Base-by-base conservation (phyloP, 2,113 vertebrate genomes). In the Saguinus imperator region DNA sequence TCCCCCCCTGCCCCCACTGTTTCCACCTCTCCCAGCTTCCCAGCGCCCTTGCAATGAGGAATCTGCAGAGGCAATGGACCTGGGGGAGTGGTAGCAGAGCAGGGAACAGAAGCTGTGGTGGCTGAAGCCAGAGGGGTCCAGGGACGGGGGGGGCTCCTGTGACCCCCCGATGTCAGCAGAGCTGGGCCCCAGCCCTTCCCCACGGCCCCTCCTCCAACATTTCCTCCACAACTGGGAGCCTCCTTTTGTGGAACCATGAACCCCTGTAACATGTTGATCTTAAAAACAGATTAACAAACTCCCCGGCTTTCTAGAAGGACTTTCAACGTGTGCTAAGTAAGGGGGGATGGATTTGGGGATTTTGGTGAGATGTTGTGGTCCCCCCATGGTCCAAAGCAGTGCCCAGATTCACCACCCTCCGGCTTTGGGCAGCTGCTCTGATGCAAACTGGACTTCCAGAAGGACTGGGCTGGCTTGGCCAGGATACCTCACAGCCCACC, bases 91-190 rank as follows among this genome's bases (percentile, higher is more conserved):
- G 3, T 10, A 40, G 27, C 32, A 7, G 17, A 52, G 5, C 23
- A 5, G 83, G 40, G 45, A 0, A 37, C 17, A 0, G 2, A 37
- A 17, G 27, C 55, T 55, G 13, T 17, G 23, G 58, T 13, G 4
- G 27, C 45, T 2, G 1, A 0, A 1, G 43, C 17, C 0, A 0
- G 9, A 76, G 27, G 13, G 40, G 3, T 32, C 16, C 29, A 8
- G 66, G 66, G 66, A 68, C 16, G 29, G 64, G 13, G 10, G 13
- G 10, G 21, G 13, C 29, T 37, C 8, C 2, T 1, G 11, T n/a
- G 61, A 50, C 14, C 0, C 40, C n/a, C 75, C 57, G 6, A 7
- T 29, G 29, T 32, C 86, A 14, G 4, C 21, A 25, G 66, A 32
- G 14, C n/a, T 27, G 32, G 8, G 2, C 25, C 7, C 5, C 17